A percentile compares a stretch with the other conserved stretches of the same genome.
Conservation (phyloP, 2,888 invertebrate genomes). For the Lissocephala sabroskyi region DNA sequence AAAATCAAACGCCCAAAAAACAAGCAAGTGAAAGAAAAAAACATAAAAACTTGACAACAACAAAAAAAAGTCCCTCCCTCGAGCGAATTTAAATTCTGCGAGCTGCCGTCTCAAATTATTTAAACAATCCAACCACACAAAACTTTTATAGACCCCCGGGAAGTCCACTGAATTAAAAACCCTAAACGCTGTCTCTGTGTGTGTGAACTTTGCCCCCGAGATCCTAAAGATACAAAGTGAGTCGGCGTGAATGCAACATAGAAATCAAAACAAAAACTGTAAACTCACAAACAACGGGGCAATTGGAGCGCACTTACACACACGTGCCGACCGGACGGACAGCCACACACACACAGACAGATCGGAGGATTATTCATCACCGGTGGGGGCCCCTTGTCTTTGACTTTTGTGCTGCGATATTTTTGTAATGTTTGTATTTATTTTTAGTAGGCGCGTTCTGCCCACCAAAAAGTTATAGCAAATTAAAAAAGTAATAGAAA, state of each 20-base stretch:
- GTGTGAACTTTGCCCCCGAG: constrained; percentile 33
- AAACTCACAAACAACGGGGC: constrained; percentile 46
- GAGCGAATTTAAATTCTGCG: constrained; percentile 17
- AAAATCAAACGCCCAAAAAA: constrained; percentile 13
- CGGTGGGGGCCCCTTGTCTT: constrained; percentile 6
- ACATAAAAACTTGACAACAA: constrained; percentile 36
- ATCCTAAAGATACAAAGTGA: neutral
- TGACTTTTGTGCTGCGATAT: constrained; percentile 33
- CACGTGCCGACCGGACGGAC: too few relatives aligned
- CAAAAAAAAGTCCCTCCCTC: constrained; percentile 22
- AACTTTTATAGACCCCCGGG: neutral
- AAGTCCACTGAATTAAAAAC: constrained; percentile 7
- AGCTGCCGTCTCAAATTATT: constrained; percentile 14
- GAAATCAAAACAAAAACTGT: constrained; percentile 58
- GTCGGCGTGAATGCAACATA: constrained; percentile 7
- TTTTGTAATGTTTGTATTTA: constrained; percentile 60
- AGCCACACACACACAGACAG: constrained; percentile 16
- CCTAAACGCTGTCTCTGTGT: constrained; percentile 15
- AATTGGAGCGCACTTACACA: constrained; percentile 15
- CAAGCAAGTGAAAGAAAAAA: constrained; percentile 16
- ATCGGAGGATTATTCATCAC: constrained; percentile 57
- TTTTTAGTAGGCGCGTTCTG: constrained; percentile 47
- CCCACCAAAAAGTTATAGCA: constrained; percentile 43
- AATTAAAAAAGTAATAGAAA: constrained; percentile 46
- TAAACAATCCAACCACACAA: constrained; percentile 10